These are phyloP conservation scores for Megaleporinus macrocephalus DNA, from an alignment of 2,113 vertebrate species.

Conservation along the genomic window DNA sequence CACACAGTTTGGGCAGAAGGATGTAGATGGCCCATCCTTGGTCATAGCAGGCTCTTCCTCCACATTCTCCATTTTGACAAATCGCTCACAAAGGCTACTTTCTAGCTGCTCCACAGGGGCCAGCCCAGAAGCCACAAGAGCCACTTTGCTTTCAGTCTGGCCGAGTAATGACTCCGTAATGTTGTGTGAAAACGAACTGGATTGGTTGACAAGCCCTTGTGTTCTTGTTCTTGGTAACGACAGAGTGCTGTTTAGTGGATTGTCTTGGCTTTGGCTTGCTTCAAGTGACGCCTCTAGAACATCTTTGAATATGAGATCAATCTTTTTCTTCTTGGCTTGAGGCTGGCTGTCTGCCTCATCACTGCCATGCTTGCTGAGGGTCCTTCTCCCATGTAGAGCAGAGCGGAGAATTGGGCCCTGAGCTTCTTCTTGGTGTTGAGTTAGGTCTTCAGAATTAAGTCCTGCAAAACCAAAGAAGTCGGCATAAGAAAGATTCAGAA, in stretches of 20 bases:
- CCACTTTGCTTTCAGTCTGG: slow-evolving; percentile 75
- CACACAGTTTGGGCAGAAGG: slow-evolving; percentile 95
- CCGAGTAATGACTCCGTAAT: slow-evolving; percentile 59
- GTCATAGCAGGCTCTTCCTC: slow-evolving; percentile 76
- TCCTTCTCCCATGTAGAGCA: slow-evolving; percentile 80
- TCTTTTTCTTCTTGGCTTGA: slow-evolving; percentile 93
- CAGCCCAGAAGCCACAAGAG: slow-evolving; percentile 60
- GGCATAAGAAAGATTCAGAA: not conserved
- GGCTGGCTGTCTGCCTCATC: slow-evolving; percentile 84
- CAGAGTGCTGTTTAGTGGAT: slow-evolving; percentile 74
- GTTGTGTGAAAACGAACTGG: slow-evolving; percentile 60
- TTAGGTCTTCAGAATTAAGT: slow-evolving; percentile 70
- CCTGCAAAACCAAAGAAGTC: slow-evolving; percentile 57
- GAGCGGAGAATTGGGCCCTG: slow-evolving; percentile 77
- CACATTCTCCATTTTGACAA: slow-evolving; percentile 82
- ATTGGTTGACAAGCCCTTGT: slow-evolving; percentile 74
- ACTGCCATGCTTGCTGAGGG: slow-evolving; percentile 78
- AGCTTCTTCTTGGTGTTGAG: slow-evolving; percentile 77
- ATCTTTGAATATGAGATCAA: slow-evolving; percentile 94
- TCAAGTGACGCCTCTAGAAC: slow-evolving; percentile 90
- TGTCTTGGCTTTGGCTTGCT: slow-evolving; percentile 75
- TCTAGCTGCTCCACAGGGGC: slow-evolving; percentile 46
- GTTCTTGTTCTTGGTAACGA: slow-evolving; percentile 75
- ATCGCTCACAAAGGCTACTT: slow-evolving; percentile 44
- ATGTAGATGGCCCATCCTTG: slow-evolving; percentile 84